Evolutionary conservation across 2,797 vertebrate species (phyloP).

Genomic region (Crax fasciolata): DNA sequence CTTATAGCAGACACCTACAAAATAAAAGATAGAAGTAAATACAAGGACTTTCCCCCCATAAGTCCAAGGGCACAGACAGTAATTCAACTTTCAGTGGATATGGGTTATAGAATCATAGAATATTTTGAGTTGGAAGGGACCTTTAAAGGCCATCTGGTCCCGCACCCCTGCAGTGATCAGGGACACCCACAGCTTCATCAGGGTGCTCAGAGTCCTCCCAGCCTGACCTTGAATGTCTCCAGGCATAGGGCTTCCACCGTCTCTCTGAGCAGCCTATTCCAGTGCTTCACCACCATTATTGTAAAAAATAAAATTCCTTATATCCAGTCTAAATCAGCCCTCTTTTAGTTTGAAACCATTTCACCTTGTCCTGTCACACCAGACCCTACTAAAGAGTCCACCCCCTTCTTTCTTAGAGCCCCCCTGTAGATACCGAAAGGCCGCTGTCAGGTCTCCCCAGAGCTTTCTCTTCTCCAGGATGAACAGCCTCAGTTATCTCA

Average conservation of each 20-base stretch:
- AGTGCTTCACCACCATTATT: background rate
- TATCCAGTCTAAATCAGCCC: background rate
- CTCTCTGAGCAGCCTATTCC: background rate
- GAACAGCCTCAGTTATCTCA: background rate
- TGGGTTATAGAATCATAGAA: background rate
- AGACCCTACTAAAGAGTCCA: background rate
- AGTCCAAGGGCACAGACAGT: background rate
- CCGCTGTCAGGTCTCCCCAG: background rate
- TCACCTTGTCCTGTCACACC: background rate
- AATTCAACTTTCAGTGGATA: background rate
- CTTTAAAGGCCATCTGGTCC: background rate
- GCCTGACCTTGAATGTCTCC: background rate
- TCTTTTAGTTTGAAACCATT: background rate
- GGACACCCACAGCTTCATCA: too few species aligned
- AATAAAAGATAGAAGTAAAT: background rate
- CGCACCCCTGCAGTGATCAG: too few species aligned
- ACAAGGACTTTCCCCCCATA: background rate
- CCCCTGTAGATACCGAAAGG: background rate
- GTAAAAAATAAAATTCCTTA: background rate
- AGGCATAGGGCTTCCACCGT: background rate
- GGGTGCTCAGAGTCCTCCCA: background rate
- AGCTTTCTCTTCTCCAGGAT: background rate
- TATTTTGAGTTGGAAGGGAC: background rate
- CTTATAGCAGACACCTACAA: conserved; percentile 79
- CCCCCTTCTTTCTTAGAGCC: background rate